A percentile compares a stretch with the other conserved stretches of the same genome.
Conservation (phyloP, 2,113 vertebrate genomes). For the Xiphias gladius region DNA sequence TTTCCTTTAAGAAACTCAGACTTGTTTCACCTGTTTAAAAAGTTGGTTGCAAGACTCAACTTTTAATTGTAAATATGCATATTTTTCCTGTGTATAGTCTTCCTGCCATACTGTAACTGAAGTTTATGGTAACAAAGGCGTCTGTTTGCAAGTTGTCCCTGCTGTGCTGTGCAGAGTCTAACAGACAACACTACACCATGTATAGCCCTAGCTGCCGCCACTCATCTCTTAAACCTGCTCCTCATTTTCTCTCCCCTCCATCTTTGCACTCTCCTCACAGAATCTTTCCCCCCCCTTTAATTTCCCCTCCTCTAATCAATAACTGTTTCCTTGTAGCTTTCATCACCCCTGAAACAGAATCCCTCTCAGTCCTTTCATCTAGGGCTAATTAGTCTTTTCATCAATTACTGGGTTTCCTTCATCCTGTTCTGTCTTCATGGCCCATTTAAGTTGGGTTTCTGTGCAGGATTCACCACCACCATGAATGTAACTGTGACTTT, state of each 20-base stretch:
- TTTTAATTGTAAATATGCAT: neutral
- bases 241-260: constrained; percentile 44
- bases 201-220: constrained; percentile 24
- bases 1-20: neutral
- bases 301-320: constrained; percentile 72
- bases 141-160: too few relatives aligned
- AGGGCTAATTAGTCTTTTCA: constrained; percentile 61
- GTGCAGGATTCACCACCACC: constrained; percentile 27
- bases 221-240: constrained; percentile 61
- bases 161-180: neutral
- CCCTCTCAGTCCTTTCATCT: constrained; percentile 62
- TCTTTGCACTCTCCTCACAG: constrained; percentile 34
- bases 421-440: constrained; percentile 60
- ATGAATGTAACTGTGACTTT: constrained; percentile 17
- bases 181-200: neutral
- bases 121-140: constrained; percentile 3
- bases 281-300: constrained; percentile 31
- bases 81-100: neutral
- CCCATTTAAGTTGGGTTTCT: constrained; percentile 55
- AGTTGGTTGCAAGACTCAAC: neutral
- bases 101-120: neutral
- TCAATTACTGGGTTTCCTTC: constrained; percentile 56
- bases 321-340: constrained; percentile 52
- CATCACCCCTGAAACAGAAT: constrained; percentile 56
- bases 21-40: neutral